These are phyloP conservation scores for Drosophila recens DNA, from an alignment of 2,888 invertebrate genomes.

Conservation along the genomic window DNA sequence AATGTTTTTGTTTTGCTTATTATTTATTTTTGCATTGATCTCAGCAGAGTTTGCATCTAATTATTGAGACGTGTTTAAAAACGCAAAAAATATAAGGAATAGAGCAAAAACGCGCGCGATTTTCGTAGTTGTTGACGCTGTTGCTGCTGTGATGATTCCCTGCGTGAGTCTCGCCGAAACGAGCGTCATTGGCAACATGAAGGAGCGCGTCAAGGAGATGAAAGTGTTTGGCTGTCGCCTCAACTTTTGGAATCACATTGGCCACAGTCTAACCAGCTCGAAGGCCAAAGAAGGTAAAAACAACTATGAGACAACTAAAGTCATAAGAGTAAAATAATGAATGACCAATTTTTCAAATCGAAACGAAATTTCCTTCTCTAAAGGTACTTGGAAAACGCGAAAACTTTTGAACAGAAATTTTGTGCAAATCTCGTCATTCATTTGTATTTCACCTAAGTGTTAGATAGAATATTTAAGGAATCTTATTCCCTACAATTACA, in stretches of 20 bases:
- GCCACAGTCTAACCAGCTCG: slow-evolving; percentile 84
- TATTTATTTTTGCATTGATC: slow-evolving; percentile 14
- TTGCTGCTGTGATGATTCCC: slow-evolving; percentile 84
- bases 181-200: slow-evolving; percentile 86
- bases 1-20: slow-evolving; percentile 4
- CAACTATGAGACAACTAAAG: not conserved
- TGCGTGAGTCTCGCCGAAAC: slow-evolving; percentile 86
- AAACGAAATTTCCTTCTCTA: not conserved
- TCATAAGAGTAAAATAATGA: not conserved
- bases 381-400: not conserved
- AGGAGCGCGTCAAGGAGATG: slow-evolving; percentile 86
- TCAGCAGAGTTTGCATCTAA: slow-evolving; percentile 36
- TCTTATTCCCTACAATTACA: too few relatives aligned
- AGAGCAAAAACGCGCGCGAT: slow-evolving; percentile 26
- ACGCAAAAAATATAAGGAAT: slow-evolving; percentile 1
- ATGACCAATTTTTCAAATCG: not conserved
- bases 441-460: not conserved
- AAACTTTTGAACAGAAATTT: too few relatives aligned
- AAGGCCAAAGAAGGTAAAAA: slow-evolving; percentile 83
- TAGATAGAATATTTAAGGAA: too few relatives aligned
- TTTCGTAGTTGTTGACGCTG: slow-evolving; percentile 21
- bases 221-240: slow-evolving; percentile 86
- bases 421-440: too few relatives aligned
- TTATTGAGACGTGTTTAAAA: slow-evolving; percentile 29
- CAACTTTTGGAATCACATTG: slow-evolving; percentile 86